These are phyloP conservation scores for Sesamia inferens DNA, from an alignment of 2,888 invertebrate species.

Conservation along the genomic window DNA sequence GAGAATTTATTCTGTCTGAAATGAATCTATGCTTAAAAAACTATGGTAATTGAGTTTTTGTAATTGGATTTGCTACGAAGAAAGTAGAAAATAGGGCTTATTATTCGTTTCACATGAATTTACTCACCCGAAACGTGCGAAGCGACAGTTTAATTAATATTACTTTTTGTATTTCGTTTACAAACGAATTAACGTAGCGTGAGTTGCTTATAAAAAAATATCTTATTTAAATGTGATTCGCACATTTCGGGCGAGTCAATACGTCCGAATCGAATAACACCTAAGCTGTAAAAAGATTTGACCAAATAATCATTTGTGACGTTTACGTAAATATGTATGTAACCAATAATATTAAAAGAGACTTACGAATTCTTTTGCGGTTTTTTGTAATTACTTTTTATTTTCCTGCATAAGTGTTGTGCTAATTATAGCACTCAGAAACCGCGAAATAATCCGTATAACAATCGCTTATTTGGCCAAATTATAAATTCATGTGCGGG, in stretches of 20 bases:
- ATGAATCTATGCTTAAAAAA: slow-evolving; percentile 62
- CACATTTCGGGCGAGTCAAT: neutral
- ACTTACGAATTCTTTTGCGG: slow-evolving; percentile 22
- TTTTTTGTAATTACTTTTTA: slow-evolving; percentile 15
- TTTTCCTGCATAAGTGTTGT: slow-evolving; percentile 5
- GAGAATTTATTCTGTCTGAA: slow-evolving; percentile 60
- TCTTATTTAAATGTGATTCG: neutral
- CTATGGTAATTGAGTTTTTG: slow-evolving; percentile 51
- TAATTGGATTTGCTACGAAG: slow-evolving; percentile 54
- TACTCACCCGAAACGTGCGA: neutral
- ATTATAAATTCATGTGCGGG: slow-evolving; percentile 53
- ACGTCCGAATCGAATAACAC: neutral
- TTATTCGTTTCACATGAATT: neutral
- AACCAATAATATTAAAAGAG: slow-evolving; percentile 11
- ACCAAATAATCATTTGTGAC: slow-evolving; percentile 52
- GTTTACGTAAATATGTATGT: slow-evolving; percentile 16
- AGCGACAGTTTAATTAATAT: neutral
- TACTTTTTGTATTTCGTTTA: neutral
- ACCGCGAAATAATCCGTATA: slow-evolving; percentile 29
- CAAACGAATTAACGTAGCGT: neutral
- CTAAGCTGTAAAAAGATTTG: slow-evolving; percentile 34
- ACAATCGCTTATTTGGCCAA: slow-evolving; percentile 48
- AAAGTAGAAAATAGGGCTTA: slow-evolving; percentile 15
- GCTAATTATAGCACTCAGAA: slow-evolving; percentile 15
- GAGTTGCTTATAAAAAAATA: neutral